Evolutionary conservation across 2,888 invertebrate species (phyloP), one percentile per base, ranked within the genome.

Genomic region (Oscheius sp.): DNA sequence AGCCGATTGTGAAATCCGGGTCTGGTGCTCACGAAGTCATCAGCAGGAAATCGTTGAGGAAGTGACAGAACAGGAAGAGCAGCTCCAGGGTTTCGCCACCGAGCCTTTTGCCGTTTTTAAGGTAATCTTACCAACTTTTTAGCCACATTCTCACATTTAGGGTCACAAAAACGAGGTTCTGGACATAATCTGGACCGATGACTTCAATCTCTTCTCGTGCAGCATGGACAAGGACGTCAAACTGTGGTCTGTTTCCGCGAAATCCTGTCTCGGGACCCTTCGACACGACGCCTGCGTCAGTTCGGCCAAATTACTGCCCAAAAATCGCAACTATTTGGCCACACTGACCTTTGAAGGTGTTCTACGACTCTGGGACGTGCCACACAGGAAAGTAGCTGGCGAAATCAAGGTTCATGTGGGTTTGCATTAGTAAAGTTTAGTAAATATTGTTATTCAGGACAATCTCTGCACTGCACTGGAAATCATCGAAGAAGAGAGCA

Each of bases 331-430:
- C 95, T 73, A 55, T 33, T 53, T 68, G 9, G 68, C 68, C 35
- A 68, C 53, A 11, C 29, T 53, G 9, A 66, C 32, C 33, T 66
- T 48, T 33, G 99, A 99, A 90, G 98, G 99, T 1, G 98, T 98
- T 91, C 91, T 99, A 66, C 92, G 99, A n/a, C 91, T 99, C 7
- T 99, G 99, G 99, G 96, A 98, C 90, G 99, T 99, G 89, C 97
- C 98, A 0, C 98, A 99, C 89, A 99, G 99, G 90, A 79, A 79
- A 72, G 85, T 85, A 1, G 85, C 85, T 0, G 81, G 84, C 1
- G 84, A 84, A 84, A 84, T 83, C 63, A 84, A 83, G 70, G 79
- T 80, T 3, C 75, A 75, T 57, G 74, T 76, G 5, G 9, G 59
- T 42, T 42, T 7, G 3, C 42, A 3, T 7, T 42, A 3, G 7